Base-by-base conservation (phyloP, 2,888 invertebrate species). In the Prosopocoilus inquinatus region DNA sequence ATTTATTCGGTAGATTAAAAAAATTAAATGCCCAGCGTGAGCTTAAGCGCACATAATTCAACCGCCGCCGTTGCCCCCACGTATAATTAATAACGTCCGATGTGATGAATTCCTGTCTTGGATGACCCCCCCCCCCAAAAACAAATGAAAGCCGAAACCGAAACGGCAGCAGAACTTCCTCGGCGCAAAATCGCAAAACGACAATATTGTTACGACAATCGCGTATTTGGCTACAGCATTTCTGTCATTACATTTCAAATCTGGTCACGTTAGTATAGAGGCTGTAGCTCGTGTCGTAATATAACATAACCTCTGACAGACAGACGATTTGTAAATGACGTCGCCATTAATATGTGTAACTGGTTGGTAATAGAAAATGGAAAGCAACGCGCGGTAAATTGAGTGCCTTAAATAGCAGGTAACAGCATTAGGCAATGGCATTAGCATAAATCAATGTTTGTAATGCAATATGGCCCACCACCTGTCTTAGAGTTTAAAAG, bases 401-500 rank as follows among this genome's bases (percentile, higher is more conserved):
- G 50, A 50, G 50, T 55, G 45, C 50, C 38, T 50, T 50, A 55
- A 54, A 55, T 50, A 38, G 46, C 39, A 33, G 12, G 38, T 55
- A 55, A 55, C 50, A 55, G 34, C 34, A 20, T 34, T 43, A 58
- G 55, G 58, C 59, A 54, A 59, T 55, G 56, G 50, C 52, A 65
- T 65, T 65, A 65, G 60, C 66, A 67, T 66, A 67, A 67, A 66
- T 67, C 65, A 67, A 65, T 62, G 64, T 66, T 65, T 64, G 64
- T 61, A 64, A 64, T 65, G 61, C 61, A 62, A 59, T 63, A 60
- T 62, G 51, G 62, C 61, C 64, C 53, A 60, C 63, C 65, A 65
- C 65, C 67, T 67, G 67, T 65, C 66, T 60, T 58, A 63, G 56
- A 64, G 60, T 62, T 67, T 67, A 64, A 66, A 66, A 66, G 65